Evolutionary conservation across 1,140 invertebrate species (phyloP).

Genomic region (Frieseomelitta varia): DNA sequence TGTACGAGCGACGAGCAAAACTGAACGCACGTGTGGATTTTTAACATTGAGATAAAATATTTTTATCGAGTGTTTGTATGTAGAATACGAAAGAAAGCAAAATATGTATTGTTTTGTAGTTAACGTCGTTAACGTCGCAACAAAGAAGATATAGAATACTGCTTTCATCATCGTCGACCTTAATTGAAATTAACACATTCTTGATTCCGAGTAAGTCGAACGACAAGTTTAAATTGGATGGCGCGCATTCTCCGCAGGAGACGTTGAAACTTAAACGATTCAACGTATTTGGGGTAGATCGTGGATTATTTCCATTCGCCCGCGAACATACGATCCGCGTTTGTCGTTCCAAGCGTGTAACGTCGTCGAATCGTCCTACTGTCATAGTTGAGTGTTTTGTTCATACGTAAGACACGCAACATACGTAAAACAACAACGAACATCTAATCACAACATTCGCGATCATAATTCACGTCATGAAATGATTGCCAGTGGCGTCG

Average conservation of each 20-base stretch:
- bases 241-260: not conserved
- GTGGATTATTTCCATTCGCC: not conserved
- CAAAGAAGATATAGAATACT: not conserved
- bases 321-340: not conserved
- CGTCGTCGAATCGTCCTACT: not conserved
- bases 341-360: not conserved
- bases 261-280: slow-evolving; percentile 1
- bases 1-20: too few relatives aligned
- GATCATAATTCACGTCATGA: too few relatives aligned
- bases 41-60: too few relatives aligned
- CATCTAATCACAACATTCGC: too few relatives aligned
- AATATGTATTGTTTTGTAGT: not conserved
- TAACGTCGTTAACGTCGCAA: not conserved
- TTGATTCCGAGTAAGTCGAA: not conserved
- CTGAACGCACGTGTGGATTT: too few relatives aligned
- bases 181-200: not conserved
- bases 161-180: not conserved
- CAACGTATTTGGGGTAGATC: not conserved
- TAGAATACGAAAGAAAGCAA: not conserved
- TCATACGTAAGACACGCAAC: not conserved
- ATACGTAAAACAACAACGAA: too few relatives aligned
- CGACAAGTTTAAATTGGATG: slow-evolving; percentile 4
- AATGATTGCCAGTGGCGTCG: not conserved
- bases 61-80: too few relatives aligned
- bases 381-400: too few relatives aligned